These are phyloP conservation scores for Phoebastria nigripes DNA, from an alignment of 2,797 vertebrate species.

Conservation along the genomic window DNA sequence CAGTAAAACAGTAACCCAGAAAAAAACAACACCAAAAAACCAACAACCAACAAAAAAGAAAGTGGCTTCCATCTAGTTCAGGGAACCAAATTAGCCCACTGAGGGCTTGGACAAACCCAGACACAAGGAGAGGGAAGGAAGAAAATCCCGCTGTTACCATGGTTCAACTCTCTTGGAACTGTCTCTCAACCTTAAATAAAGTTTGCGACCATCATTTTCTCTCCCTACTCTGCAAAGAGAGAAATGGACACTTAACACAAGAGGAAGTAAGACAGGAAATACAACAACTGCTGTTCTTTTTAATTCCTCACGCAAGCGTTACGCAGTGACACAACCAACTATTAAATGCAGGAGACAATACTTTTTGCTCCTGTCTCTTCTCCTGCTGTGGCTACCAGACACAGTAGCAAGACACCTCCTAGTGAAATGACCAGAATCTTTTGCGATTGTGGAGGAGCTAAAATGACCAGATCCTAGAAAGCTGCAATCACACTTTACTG, in stretches of 20 bases:
- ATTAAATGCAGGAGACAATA: not conserved
- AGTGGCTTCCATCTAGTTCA: not conserved
- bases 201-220: fast-evolving
- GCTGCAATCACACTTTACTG: not conserved
- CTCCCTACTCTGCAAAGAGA: not conserved
- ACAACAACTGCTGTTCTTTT: not conserved
- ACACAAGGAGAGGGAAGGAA: not conserved
- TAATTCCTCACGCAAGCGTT: not conserved
- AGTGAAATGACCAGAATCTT: not conserved
- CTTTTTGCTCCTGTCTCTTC: not conserved
- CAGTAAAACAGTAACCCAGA: not conserved
- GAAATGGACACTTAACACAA: not conserved
- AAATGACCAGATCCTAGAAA: not conserved
- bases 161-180: not conserved
- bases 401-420: not conserved
- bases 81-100: not conserved
- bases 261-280: not conserved
- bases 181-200: not conserved
- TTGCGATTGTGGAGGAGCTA: not conserved
- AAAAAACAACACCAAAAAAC: not conserved
- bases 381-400: not conserved
- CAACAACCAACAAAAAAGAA: not conserved
- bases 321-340: not conserved
- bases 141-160: not conserved
- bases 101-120: not conserved